A percentile compares a stretch with the other conserved stretches of the same genome.
phyloP scores from a whole-genome alignment of 2,113 vertebrate genomes.

The Gallinago undulata region DNA sequence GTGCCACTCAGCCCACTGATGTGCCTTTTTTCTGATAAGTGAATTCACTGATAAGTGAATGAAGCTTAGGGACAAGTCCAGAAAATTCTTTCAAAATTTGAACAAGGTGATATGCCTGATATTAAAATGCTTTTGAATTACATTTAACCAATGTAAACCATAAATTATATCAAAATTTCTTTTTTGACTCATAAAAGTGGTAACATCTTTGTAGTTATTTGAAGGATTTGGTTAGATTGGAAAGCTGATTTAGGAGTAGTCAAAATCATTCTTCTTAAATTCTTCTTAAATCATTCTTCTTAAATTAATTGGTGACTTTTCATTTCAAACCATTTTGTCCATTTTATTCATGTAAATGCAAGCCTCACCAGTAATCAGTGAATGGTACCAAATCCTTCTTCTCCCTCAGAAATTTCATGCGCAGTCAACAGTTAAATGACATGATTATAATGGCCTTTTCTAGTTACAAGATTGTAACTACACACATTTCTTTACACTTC shows the following conservation, averaged over 20 bases:
- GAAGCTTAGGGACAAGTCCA: neutral
- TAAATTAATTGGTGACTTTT: neutral
- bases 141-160: neutral
- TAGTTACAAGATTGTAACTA: neutral
- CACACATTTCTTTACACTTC: neutral
- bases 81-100: neutral
- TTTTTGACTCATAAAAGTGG: neutral
- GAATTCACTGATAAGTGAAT: neutral
- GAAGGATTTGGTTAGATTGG: neutral
- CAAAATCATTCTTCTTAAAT: neutral
- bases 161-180: neutral
- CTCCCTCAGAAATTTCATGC: neutral
- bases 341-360: neutral
- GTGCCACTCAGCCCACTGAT: neutral
- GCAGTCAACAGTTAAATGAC: neutral
- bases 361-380: neutral
- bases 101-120: neutral
- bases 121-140: neutral
- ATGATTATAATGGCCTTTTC: neutral
- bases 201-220: neutral
- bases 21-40: neutral
- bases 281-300: neutral
- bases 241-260: neutral
- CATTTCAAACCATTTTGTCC: neutral
- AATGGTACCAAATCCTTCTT: neutral